phyloP scores from a whole-genome alignment of 2,797 vertebrate genomes.

The Lycodopsis pacificus region DNA sequence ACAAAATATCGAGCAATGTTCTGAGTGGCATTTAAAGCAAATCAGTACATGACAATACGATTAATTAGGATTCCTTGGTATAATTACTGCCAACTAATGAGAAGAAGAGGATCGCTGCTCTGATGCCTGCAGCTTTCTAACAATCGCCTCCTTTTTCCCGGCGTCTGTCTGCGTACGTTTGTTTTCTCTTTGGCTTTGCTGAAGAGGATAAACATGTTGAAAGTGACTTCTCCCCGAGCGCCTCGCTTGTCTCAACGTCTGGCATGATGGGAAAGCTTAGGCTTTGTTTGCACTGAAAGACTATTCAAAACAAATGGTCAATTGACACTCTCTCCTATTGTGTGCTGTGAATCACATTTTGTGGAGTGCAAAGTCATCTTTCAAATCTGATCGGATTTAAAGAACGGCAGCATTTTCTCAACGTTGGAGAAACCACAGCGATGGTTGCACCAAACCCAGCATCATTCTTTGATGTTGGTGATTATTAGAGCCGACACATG shows the following conservation, averaged over 20 bases:
- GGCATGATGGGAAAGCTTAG: constrained; percentile 3
- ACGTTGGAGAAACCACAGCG: not conserved
- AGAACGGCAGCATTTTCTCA: not conserved
- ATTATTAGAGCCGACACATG: not conserved
- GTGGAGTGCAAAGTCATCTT: not conserved
- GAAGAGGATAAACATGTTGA: constrained; percentile 23
- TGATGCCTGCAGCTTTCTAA: not conserved
- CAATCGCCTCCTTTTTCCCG: not conserved
- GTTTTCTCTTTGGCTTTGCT: constrained; percentile 29
- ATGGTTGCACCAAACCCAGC: not conserved
- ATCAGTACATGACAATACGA: constrained; percentile 7
- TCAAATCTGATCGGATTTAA: not conserved
- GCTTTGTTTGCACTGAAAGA: constrained; percentile 4
- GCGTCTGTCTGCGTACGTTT: not conserved
- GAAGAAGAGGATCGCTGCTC: not conserved
- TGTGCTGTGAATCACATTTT: not conserved
- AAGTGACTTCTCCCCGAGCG: constrained; percentile 5
- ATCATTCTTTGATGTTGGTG: not conserved
- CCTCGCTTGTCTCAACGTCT: not conserved
- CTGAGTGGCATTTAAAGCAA: not conserved
- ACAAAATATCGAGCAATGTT: not conserved
- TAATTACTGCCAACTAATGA: constrained; percentile 21
- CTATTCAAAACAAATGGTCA: not conserved
- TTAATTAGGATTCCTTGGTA: constrained; percentile 20
- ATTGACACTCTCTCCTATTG: not conserved